Base-by-base conservation (phyloP, 2,797 vertebrate species). In the Emydoidea blandingii region DNA sequence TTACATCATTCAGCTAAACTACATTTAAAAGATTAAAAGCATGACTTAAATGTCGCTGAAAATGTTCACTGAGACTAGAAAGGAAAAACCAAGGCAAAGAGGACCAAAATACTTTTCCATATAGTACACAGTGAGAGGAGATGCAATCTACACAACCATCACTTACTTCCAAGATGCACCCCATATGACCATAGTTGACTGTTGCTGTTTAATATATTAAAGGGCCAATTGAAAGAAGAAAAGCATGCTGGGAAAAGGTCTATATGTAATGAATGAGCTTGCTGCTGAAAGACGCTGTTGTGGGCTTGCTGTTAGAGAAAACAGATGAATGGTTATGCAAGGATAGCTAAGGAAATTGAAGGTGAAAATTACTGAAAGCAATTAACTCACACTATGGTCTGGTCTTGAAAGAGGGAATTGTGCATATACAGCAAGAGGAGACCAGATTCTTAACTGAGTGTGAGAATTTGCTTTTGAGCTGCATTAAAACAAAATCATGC, bases 401-500 rank as follows among this genome's bases (percentile, higher is more conserved):
- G n/a, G 19, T 68, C 80, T 49, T 78, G 27, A 92, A 92, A 90
- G 12, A 82, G 78, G 44, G 90, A 56, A 5, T 54, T 83, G 41
- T 59, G 93, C 27, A 87, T 85, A 10, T 5, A 31, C 3, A 88
- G 31, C 49, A 89, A 68, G 31, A 89, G 53, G 3, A 95, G 3
- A 87, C 1, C 6, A 78, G 12, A 79, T 57, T 90, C 56, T 86
- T 72, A 86, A 10, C 4, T 44, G 74, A 59, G 29, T 44, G 1
- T 56, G 47, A 57, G 31, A 81, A 56, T 88, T 83, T 91, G 5
- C 7, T 86, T 92, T 44, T 76, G 59, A 81, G 12, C 78, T 81
- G 93, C 78, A 90, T 86, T 68, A 52, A 90, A 79, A 79, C 34
- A 81, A 92, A 95, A 83, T 53, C 10, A 5, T 82, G 90, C 21